A percentile compares a stretch with the other conserved stretches of the same genome.
These are phyloP conservation scores for Electrophaes corylata DNA, from an alignment of 2,888 invertebrate species.

Conservation along the genomic window DNA sequence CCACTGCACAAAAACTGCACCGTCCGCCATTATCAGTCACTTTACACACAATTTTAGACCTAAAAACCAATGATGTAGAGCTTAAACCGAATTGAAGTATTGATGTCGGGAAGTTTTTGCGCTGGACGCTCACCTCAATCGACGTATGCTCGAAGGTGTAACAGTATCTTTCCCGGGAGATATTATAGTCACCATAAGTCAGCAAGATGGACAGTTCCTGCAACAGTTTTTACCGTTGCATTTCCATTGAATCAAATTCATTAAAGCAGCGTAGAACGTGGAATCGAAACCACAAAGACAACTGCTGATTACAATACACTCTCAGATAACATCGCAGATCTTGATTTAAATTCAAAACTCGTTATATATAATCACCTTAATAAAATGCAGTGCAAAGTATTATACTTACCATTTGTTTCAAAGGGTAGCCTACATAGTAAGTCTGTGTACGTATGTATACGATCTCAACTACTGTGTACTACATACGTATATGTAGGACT, in stretches of 20 bases:
- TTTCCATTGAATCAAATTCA: slow-evolving; percentile 34
- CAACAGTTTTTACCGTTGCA: slow-evolving; percentile 30
- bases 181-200: slow-evolving; percentile 40
- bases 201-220: slow-evolving; percentile 43
- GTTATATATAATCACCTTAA: too few relatives aligned
- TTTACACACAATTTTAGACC: slow-evolving; percentile 16
- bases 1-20: slow-evolving; percentile 50
- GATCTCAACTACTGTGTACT: too few relatives aligned
- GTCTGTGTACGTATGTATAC: too few relatives aligned
- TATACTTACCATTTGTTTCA: too few relatives aligned
- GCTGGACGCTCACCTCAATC: slow-evolving; percentile 35
- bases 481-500: too few relatives aligned
- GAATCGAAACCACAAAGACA: slow-evolving; percentile 8
- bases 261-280: slow-evolving; percentile 30
- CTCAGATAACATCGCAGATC: slow-evolving; percentile 4
- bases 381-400: too few relatives aligned
- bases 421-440: too few relatives aligned
- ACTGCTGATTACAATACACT: slow-evolving; percentile 5
- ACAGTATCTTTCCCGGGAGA: slow-evolving; percentile 41
- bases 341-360: neutral
- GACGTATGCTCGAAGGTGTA: slow-evolving; percentile 36
- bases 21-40: slow-evolving; percentile 33
- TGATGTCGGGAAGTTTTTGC: slow-evolving; percentile 32
- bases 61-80: neutral
- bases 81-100: slow-evolving; percentile 10